Evolutionary conservation across 2,888 invertebrate species (phyloP), one percentile per base, ranked within the genome.

Genomic region (Sarcophaga caerulescens): DNA sequence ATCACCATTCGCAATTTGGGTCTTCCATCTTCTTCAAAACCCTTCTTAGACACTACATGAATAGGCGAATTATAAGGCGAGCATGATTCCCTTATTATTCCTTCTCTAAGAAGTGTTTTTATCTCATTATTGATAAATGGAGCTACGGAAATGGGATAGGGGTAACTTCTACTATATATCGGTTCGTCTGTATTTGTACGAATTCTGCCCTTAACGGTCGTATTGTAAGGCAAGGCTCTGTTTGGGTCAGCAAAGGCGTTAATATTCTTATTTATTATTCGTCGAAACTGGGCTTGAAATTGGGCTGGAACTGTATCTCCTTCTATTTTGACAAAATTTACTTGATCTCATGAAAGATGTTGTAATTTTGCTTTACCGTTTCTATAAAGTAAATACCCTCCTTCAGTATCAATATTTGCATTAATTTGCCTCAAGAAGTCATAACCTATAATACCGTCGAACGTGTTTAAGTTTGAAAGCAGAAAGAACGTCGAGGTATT

Each of bases 1-100:
- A 70, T 84, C 8, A 79, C 84, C 74, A 79, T 79, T 35, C 75
- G 66, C n/a, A 75, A 84, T 52, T 84, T 84, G 14, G 65, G 59
- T 14, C 35, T 69, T 52, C 75, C 84, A 21, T 62, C 68, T 23
- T 73, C 60, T 14, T 74, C 44, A 11, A 73, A 62, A 47, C 23
- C 25, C 14, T 83, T 83, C 59, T 83, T 83, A 52, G 65, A 65
- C 5, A 78, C 83, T 21, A 79, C 68, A 68, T 73, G 78, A 1
- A 79, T 74, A 52, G 68, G 84, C 66, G 74, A 78, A 52, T 84
- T 73, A 25, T 80, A 79, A 52, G 79, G 68, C 21, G 75, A 84
- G 47, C 65, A 79, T 10, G 79, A 84, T 45, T 74, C 45, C 21
- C 79, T 66, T 59, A 68, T 74, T 19, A 79, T 71, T 44, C 83